Base-by-base conservation (phyloP, 2,113 vertebrate genomes). In the Hippopotamus amphibius region DNA sequence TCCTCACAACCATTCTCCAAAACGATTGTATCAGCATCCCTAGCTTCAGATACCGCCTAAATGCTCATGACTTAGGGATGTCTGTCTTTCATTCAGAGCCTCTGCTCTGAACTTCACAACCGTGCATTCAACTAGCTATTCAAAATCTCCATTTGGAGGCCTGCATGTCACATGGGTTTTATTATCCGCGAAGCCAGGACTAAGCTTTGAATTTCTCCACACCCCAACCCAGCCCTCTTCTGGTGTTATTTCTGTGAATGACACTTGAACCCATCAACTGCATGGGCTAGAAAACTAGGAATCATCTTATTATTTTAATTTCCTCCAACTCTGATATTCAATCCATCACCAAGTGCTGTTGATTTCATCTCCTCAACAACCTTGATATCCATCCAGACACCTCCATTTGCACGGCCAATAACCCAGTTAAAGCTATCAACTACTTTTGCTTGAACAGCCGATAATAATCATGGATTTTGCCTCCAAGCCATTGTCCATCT, bases 361-460 rank as follows among this genome's bases (percentile, higher is more conserved):
- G 91, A 81, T 50, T 66, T 68, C 50, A 7, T 89, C 46, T 61
- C 48, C 80, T 89, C 86, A 95, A 90, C 26, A 86, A 69, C 76
- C 80, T 57, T 94, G 72, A 90, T 92, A 21, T 48, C 22, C 83
- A 59, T 71, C 68, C 61, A 37, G 85, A 41, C 33, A 9, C 10
- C 53, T 68, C 37, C 33, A 22, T 50, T 37, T 65, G 21, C 21
- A 46, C 41, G 82, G 59, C 53, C 92, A 94, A 93, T 65, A 87
- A 66, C 33, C 46, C n/a, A 59, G 33, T 28, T 92, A 71, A 71
- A 85, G 15, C 59, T 69, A 71, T 59, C 50, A 61, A 69, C 46
- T 66, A 22, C 50, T 72, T 33, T 90, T 66, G 13, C 24, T 26
- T 83, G 30, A 96, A 77, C 14, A 50, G 43, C 55, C 48, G 43